Percentiles rank a stretch among this genome's conserved stretches.
Evolutionary conservation across 2,888 invertebrate genomes (phyloP).

Genomic region (Pharmacophagus antenor): DNA sequence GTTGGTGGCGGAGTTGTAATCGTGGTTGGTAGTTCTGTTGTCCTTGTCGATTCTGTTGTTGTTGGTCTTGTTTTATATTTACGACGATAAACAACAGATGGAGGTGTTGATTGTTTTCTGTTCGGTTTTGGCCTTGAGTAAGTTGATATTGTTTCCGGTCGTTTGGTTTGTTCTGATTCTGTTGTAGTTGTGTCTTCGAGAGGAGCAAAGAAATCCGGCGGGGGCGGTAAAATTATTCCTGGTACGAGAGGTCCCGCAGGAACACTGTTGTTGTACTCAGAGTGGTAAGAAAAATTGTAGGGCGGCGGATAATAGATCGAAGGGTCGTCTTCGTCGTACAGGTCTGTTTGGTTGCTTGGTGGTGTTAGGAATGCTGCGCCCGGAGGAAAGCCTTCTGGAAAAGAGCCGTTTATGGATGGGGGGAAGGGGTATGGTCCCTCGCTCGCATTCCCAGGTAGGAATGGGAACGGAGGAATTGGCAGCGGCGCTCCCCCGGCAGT

Average conservation of each 20-base stretch:
- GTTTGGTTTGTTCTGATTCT: slow-evolving; percentile 54
- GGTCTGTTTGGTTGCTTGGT: slow-evolving; percentile 87
- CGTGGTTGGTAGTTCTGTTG: slow-evolving; percentile 67
- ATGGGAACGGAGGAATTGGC: slow-evolving; percentile 83
- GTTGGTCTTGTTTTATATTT: slow-evolving; percentile 68
- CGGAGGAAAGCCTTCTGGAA: slow-evolving; percentile 80
- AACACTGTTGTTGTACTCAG: slow-evolving; percentile 88
- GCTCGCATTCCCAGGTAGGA: slow-evolving; percentile 81
- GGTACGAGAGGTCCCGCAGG: slow-evolving; percentile 93
- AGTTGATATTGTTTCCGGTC: slow-evolving; percentile 48
- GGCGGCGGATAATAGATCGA: slow-evolving; percentile 95
- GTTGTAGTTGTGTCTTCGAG: slow-evolving; percentile 78
- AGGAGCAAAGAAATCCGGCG: slow-evolving; percentile 91
- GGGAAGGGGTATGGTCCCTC: slow-evolving; percentile 79
- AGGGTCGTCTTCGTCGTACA: slow-evolving; percentile 94
- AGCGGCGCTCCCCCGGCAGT: slow-evolving; percentile 84
- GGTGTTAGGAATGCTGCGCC: slow-evolving; percentile 83
- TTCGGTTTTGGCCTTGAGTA: slow-evolving; percentile 61
- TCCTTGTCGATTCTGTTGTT: slow-evolving; percentile 58
- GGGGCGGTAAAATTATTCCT: slow-evolving; percentile 92
- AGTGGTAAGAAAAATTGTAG: slow-evolving; percentile 91
- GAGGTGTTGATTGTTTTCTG: slow-evolving; percentile 53
- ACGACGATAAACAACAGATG: slow-evolving; percentile 55
- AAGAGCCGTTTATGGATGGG: slow-evolving; percentile 79
- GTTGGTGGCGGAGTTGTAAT: slow-evolving; percentile 62